Percentiles rank a stretch among this genome's conserved stretches.
phyloP scores from a whole-genome alignment of 2,888 invertebrate species.

The Merodon equestris region DNA sequence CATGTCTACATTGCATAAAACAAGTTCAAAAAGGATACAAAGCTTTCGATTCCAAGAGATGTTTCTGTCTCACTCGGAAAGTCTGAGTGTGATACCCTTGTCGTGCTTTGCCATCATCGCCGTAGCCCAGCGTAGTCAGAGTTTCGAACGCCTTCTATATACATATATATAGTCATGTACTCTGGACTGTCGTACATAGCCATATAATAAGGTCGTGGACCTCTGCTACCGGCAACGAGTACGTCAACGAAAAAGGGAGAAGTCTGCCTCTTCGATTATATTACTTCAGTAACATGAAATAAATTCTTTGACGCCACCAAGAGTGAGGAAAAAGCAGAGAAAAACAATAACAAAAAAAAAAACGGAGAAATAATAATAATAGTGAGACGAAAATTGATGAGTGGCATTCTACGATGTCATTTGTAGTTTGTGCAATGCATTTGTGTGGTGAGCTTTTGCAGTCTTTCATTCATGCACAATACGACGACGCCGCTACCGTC shows the following conservation, averaged over 20 bases:
- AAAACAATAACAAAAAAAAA: slow-evolving; percentile 43
- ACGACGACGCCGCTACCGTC: not conserved
- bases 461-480: slow-evolving; percentile 64
- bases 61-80: not conserved
- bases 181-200: slow-evolving; percentile 36
- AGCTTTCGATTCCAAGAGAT: slow-evolving; percentile 5
- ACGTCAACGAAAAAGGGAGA: slow-evolving; percentile 53
- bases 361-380: slow-evolving; percentile 55
- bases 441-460: slow-evolving; percentile 64
- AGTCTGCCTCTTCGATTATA: slow-evolving; percentile 69
- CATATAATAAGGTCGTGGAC: slow-evolving; percentile 69
- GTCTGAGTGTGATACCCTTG: too few species aligned
- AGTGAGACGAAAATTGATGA: slow-evolving; percentile 68
- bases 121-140: too few species aligned
- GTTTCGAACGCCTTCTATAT: slow-evolving; percentile 34
- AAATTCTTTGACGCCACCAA: slow-evolving; percentile 68
- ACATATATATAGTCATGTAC: slow-evolving; percentile 1
- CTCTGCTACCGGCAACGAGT: slow-evolving; percentile 57
- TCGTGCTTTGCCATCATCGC: not conserved
- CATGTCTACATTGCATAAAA: slow-evolving; percentile 65
- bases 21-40: slow-evolving; percentile 40
- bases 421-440: slow-evolving; percentile 57
- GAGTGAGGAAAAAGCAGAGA: slow-evolving; percentile 55
- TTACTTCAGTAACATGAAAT: slow-evolving; percentile 68
- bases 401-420: slow-evolving; percentile 52